Evolutionary conservation across 2,888 invertebrate species (phyloP), one percentile per base, ranked within the genome.

Genomic region (Diaphora mendica): DNA sequence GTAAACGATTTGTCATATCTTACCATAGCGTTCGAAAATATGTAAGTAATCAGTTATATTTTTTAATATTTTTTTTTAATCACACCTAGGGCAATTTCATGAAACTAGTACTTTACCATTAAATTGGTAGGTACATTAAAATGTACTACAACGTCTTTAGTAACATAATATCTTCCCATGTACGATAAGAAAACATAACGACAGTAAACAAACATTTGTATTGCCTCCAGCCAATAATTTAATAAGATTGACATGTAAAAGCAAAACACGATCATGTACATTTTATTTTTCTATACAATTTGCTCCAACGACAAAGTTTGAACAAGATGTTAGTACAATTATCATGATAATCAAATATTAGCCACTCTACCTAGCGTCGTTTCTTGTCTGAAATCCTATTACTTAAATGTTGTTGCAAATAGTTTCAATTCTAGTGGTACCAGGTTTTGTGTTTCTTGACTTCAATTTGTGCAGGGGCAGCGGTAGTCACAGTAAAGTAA

Each of bases 321-420:
- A 68, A 64, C 23, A 73, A 73, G 23, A 39, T 51, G 23, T 55
- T 64, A 64, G 51, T n/a, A 23, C 64, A 68, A 48, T 68, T 68
- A 72, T 55, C 72, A 30, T 67, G 35, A 39, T 55, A 68, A 64
- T 68, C 35, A 68, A 68, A 35, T 64, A 68, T 62, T 35, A 55
- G 48, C 17, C 62, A 70, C 17, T 15, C 11, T 70, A n/a, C 15
- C 20, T 48, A 20, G 30, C 51, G 35, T 51, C 33, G 39, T 35
- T 68, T 35, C 51, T 51, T 68, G 35, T 8, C 35, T 39, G 35
- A 68, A 51, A 35, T 68, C 35, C 51, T 48, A 68, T 68, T 33
- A 48, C 30, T 33, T 48, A 44, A 48, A 4, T 44, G 33, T 59
- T 26, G 3, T 15, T 26, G 15, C n/a, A 59, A 59, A 59, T 59